A percentile compares a stretch with the other conserved stretches of the same genome.
Evolutionary conservation across 1,140 invertebrate genomes (phyloP).

Genomic region (Gyrodactylus salaris): DNA sequence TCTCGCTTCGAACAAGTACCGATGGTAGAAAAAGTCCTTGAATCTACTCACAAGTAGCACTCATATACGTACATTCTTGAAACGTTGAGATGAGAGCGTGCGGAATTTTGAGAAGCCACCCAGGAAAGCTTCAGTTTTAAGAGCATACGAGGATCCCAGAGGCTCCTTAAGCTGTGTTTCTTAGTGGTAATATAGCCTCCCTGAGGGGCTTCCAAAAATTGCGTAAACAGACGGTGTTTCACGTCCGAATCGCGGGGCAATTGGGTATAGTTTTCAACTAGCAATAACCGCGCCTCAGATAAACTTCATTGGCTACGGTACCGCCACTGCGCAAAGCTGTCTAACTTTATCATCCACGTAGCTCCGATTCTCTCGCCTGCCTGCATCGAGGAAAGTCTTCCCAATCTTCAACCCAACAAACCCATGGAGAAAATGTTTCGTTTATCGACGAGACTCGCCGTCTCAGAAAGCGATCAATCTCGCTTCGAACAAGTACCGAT

Average conservation of each 20-base stretch:
- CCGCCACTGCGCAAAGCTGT: constrained; percentile 24
- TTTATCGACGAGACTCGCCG: neutral
- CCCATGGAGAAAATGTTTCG: neutral
- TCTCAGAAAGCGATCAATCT: neutral
- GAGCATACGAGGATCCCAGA: neutral
- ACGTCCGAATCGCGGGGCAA: constrained; percentile 56
- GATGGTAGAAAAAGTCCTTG: neutral
- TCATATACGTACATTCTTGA: neutral
- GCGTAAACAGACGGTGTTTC: constrained; percentile 55
- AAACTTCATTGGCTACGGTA: constrained; percentile 25
- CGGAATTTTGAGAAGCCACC: neutral
- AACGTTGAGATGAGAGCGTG: neutral
- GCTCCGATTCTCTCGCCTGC: too few relatives aligned
- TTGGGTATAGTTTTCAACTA: constrained; percentile 36
- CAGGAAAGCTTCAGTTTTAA: neutral
- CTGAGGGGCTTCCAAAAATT: constrained; percentile 34
- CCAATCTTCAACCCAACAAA: neutral
- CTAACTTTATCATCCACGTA: too few relatives aligned
- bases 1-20: neutral
- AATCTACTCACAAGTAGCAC: neutral
- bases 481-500: neutral
- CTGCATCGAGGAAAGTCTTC: neutral
- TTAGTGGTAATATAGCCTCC: constrained; percentile 6
- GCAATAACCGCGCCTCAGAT: constrained; percentile 26
- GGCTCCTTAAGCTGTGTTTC: neutral